Percentiles rank a stretch among this genome's conserved stretches.
Conservation (phyloP, 92 coral and sea anemone species). For the Epizoanthus stellaris region DNA sequence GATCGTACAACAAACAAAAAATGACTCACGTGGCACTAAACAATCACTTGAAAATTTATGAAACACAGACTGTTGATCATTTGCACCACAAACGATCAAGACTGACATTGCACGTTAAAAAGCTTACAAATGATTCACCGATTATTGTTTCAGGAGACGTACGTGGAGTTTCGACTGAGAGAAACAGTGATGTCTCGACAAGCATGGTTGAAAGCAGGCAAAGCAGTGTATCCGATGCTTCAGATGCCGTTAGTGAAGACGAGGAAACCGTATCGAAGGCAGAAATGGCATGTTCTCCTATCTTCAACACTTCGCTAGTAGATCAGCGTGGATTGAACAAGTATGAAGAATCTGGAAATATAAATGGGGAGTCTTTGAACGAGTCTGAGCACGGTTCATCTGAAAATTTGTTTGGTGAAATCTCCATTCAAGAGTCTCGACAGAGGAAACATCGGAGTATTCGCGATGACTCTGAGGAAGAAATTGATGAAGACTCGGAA, state of each 20-base stretch:
- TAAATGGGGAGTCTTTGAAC: background rate
- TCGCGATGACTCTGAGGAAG: background rate
- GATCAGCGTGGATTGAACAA: background rate
- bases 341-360: background rate
- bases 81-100: too few species aligned
- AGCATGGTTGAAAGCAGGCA: background rate
- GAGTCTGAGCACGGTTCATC: background rate
- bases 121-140: too few species aligned
- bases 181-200: background rate
- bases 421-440: background rate
- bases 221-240: background rate
- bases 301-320: background rate
- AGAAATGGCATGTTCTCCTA: slow-evolving; percentile 28
- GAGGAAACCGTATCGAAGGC: background rate
- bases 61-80: too few species aligned
- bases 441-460: background rate
- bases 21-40: too few species aligned
- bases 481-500: slow-evolving; percentile 8
- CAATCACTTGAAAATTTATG: too few species aligned
- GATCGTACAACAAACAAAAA: too few species aligned
- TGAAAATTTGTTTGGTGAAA: background rate
- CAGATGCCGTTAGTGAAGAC: slow-evolving; percentile 5
- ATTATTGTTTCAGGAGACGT: background rate
- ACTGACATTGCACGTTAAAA: too few species aligned
- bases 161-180: background rate